Percentiles rank a stretch among this genome's conserved stretches.
Conservation (phyloP, 1,140 invertebrate genomes). For the Arctopsyche grandis region DNA sequence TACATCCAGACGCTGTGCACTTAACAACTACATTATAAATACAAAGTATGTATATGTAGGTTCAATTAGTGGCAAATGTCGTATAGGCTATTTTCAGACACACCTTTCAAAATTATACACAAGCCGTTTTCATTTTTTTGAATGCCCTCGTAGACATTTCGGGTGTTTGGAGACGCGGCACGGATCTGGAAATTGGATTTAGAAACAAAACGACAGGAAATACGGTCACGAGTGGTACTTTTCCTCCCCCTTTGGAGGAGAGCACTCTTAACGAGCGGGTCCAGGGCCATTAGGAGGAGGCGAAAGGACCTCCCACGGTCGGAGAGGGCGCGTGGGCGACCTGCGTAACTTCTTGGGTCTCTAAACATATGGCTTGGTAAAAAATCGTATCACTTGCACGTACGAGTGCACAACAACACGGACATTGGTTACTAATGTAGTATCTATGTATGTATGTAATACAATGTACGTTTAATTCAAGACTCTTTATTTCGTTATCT, state of each 20-base stretch:
- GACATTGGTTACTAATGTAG: too few species aligned
- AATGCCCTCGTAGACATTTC: not conserved
- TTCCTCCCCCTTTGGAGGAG: not conserved
- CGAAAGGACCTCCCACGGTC: not conserved
- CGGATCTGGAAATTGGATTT: not conserved
- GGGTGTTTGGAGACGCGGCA: not conserved
- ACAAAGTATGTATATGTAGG: too few species aligned
- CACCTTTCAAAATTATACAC: too few species aligned
- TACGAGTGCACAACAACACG: too few species aligned
- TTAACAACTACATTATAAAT: too few species aligned
- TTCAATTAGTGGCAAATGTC: too few species aligned
- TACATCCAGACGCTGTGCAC: too few species aligned
- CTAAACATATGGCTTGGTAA: not conserved
- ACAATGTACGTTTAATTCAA: too few species aligned
- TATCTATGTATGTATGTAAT: too few species aligned
- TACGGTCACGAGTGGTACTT: not conserved
- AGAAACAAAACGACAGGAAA: slow-evolving; percentile 6
- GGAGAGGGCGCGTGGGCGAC: not conserved
- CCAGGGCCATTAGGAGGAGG: not conserved
- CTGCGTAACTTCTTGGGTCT: not conserved
- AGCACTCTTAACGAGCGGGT: not conserved
- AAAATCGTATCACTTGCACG: not conserved
- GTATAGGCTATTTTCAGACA: too few species aligned
- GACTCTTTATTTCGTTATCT: too few species aligned
- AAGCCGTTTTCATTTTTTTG: too few species aligned